Percentiles rank a stretch among this genome's conserved stretches.
phyloP scores from a whole-genome alignment of 2,797 vertebrate species.

The Labroides dimidiatus region DNA sequence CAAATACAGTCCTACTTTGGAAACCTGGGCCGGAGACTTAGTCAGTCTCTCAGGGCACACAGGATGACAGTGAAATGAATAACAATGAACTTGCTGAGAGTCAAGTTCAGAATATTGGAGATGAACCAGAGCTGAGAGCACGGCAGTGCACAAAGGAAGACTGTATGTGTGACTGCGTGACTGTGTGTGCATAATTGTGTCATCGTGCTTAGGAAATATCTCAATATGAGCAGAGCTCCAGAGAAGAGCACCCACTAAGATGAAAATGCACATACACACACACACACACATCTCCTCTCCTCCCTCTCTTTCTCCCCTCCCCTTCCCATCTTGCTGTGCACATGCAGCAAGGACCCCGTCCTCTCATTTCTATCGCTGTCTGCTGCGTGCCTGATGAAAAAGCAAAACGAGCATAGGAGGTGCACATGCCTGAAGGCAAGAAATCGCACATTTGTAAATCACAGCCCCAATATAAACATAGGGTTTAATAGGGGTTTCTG shows the following conservation, averaged over 20 bases:
- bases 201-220: constrained; percentile 57
- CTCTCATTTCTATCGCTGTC: constrained; percentile 72
- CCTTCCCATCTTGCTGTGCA: constrained; percentile 56
- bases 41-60: constrained; percentile 59
- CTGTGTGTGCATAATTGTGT: constrained; percentile 48
- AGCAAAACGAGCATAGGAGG: constrained; percentile 50
- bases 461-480: constrained; percentile 59
- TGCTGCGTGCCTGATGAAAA: constrained; percentile 82
- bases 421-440: constrained; percentile 56
- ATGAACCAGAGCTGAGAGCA: constrained; percentile 50
- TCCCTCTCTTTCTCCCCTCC: constrained; percentile 50
- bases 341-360: constrained; percentile 78
- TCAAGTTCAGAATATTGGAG: constrained; percentile 69
- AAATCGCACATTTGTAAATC: constrained; percentile 73
- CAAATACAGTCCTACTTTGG: constrained; percentile 48
- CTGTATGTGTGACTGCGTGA: constrained; percentile 24
- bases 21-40: constrained; percentile 54
- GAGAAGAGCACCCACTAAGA: constrained; percentile 65
- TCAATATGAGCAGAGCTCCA: constrained; percentile 66
- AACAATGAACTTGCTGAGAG: constrained; percentile 74
- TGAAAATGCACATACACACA: constrained; percentile 66
- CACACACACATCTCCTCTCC: constrained; percentile 44
- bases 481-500: constrained; percentile 70
- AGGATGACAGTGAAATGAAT: constrained; percentile 77
- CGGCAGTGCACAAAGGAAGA: constrained; percentile 36